Evolutionary conservation across 2,797 vertebrate species (phyloP).

Genomic region (Dermochelys coriacea): DNA sequence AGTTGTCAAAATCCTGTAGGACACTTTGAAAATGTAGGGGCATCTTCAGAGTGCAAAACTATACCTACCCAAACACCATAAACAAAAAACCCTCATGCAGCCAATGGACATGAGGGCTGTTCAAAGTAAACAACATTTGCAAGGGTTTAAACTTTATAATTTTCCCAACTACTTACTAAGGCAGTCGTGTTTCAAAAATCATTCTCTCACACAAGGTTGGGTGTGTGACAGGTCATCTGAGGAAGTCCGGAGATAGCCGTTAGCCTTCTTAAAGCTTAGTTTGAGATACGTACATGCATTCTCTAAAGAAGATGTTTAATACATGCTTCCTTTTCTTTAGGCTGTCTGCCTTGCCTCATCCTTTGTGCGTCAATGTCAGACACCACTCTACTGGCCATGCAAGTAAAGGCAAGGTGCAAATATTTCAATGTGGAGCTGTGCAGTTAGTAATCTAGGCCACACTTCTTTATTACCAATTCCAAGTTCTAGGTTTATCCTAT

Average conservation of each 20-base stretch:
- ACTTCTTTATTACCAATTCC: background rate
- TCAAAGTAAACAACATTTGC: background rate
- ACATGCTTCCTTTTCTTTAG: background rate
- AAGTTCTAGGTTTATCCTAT: background rate
- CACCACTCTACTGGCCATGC: background rate
- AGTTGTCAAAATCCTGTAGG: background rate
- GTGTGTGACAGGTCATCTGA: background rate
- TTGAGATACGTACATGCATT: background rate
- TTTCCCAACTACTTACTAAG: background rate
- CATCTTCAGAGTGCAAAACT: conserved; percentile 4
- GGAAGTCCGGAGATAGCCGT: background rate
- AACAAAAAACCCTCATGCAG: conserved; percentile 2
- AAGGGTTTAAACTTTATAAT: background rate
- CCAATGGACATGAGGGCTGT: background rate
- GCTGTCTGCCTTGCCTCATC: background rate
- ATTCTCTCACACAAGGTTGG: background rate
- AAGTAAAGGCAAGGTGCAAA: background rate
- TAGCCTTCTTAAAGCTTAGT: background rate
- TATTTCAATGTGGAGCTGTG: background rate
- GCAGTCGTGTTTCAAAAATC: conserved; percentile 1
- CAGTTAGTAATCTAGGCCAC: background rate
- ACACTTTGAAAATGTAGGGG: background rate
- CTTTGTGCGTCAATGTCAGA: background rate
- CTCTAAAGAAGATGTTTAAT: background rate
- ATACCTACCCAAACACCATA: background rate